Percentiles rank a stretch among this genome's conserved stretches.
Conservation (phyloP, 2,797 vertebrate species). For the Crypturellus tataupa region DNA sequence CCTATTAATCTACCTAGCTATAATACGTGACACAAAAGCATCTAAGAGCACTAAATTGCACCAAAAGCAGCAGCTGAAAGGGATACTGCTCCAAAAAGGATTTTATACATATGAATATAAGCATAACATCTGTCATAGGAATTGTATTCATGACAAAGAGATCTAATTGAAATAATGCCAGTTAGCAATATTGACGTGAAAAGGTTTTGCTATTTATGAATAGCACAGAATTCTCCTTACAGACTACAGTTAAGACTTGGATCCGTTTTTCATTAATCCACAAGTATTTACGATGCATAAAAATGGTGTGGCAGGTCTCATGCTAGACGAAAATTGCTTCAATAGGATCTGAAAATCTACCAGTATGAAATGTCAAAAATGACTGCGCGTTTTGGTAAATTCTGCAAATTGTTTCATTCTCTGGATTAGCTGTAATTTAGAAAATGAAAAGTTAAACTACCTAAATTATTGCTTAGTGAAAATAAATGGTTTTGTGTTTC, state of each 20-base stretch:
- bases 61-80: conserved; percentile 32
- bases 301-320: fast-evolving
- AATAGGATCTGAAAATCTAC: background rate
- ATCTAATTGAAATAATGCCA: background rate
- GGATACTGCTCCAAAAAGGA: conserved; percentile 21
- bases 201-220: background rate
- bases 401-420: background rate
- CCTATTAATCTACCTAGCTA: conserved; percentile 88
- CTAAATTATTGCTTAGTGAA: background rate
- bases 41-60: conserved; percentile 69
- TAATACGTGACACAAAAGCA: conserved; percentile 79
- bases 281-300: background rate
- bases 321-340: background rate
- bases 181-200: background rate
- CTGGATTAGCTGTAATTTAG: background rate
- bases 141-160: background rate
- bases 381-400: background rate
- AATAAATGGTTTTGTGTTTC: background rate
- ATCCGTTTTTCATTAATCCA: conserved; percentile 10
- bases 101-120: background rate
- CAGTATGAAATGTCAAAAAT: background rate
- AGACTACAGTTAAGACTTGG: background rate
- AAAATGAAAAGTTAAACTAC: background rate
- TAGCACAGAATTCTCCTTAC: background rate
- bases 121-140: background rate